Conservation (phyloP, 2,113 vertebrate genomes). For the Crotalus tigris region DNA sequence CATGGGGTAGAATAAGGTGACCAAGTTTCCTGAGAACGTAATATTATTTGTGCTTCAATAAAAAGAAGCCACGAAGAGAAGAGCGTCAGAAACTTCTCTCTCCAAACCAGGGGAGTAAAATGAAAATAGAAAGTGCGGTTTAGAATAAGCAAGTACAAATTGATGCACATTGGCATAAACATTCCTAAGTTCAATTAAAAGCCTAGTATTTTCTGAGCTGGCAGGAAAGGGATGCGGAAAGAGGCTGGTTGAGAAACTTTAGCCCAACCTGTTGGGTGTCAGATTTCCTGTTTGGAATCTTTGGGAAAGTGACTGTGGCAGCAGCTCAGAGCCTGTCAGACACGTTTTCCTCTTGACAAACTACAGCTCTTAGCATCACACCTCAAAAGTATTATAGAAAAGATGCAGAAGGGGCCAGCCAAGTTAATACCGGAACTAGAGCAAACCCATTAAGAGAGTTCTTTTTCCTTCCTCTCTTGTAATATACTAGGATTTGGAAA, state of each 20-base stretch:
- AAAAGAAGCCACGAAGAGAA: neutral
- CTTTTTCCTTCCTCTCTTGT: neutral
- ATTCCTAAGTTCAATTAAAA: neutral
- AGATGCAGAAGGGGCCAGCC: neutral
- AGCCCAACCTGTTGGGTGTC: neutral
- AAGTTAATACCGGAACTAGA: neutral
- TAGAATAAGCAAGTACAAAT: neutral
- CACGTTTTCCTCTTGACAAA: neutral
- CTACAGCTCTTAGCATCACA: neutral
- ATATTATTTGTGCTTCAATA: neutral
- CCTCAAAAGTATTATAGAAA: neutral
- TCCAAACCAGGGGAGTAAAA: neutral
- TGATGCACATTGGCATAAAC: neutral
- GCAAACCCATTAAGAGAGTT: neutral
- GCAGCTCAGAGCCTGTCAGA: no score
- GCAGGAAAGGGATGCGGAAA: neutral
- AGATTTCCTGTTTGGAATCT: neutral
- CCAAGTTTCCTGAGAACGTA: neutral
- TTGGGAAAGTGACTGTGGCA: neutral
- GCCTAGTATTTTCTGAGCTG: neutral
- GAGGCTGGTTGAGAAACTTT: neutral
- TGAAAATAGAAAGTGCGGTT: neutral
- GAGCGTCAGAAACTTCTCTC: neutral
- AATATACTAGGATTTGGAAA: neutral
- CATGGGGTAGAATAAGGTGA: neutral